Evolutionary conservation across 2,113 vertebrate genomes (phyloP), one percentile per base, ranked within the genome.

Genomic region (Pollimyrus isidori): DNA sequence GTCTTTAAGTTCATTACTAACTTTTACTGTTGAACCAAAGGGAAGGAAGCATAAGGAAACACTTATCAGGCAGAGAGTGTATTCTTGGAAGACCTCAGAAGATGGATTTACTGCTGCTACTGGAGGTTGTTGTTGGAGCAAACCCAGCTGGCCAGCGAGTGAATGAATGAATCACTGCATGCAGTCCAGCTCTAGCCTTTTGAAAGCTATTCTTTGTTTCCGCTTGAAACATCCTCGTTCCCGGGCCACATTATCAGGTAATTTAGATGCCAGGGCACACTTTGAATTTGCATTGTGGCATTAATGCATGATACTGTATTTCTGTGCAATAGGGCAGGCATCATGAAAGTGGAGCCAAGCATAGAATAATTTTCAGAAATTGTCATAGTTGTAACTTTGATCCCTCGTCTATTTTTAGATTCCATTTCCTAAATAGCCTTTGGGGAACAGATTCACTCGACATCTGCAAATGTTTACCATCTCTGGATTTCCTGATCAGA

Each of bases 21-120:
- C 87, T n/a, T 46, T 88, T 65, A 58, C 87, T 62, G 53, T 23
- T n/a, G 56, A 88, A 53, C 53, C 87, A 88, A 88, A 88, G 73
- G 46, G 46, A 86, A 65, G 56, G 39, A 65, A n/a, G 21, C 87
- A 88, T 62, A 45, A 88, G 56, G 39, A 88, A 88, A 23, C 46
- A 88, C 87, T 88, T 62, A 88, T 17, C 87, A 46, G 58, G 58
- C 19, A 23, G 39, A 88, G 30, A n/a, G 58, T 35, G 50, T 88
- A 56, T 88, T 88, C 35, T 53, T 53, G 21, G 82, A 85, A 88
- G 21, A 88, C 35, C 42, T 87, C 86, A 58, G 87, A 65, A 88
- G 56, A 88, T 65, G 86, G 58, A 62, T 62, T 88, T 87, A n/a
- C 35, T n/a, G 56, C 53, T 58, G 53, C 30, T 53, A 62, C 39